Percentiles rank a stretch among this genome's conserved stretches.
Evolutionary conservation across 2,888 invertebrate genomes (phyloP).

Genomic region (Yponomeuta plumbellus): DNA sequence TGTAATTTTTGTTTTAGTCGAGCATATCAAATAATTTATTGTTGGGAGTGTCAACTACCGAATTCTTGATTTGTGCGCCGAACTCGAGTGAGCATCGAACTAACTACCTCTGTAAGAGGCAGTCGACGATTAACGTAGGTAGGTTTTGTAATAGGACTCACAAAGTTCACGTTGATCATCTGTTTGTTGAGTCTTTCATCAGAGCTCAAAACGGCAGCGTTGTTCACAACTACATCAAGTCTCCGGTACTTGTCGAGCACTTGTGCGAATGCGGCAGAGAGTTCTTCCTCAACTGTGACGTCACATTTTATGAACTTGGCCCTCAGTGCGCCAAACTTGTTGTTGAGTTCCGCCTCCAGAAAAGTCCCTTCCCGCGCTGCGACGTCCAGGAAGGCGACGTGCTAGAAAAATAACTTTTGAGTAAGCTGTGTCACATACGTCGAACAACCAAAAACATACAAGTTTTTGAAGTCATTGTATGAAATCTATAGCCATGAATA

Average conservation of each 20-base stretch:
- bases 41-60: too few species aligned
- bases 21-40: too few species aligned
- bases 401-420: constrained; percentile 40
- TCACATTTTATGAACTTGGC: constrained; percentile 69
- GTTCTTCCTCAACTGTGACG: constrained; percentile 49
- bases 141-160: constrained; percentile 44
- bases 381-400: constrained; percentile 60
- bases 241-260: constrained; percentile 57
- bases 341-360: constrained; percentile 49
- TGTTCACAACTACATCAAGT: constrained; percentile 59
- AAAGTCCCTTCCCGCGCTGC: constrained; percentile 49
- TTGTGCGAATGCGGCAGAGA: constrained; percentile 48
- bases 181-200: constrained; percentile 39
- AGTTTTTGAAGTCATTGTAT: too few species aligned
- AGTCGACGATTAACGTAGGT: too few species aligned
- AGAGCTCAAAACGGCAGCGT: constrained; percentile 48
- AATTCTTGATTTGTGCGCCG: too few species aligned
- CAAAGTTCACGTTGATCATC: constrained; percentile 62
- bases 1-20: too few species aligned
- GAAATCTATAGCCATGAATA: too few species aligned
- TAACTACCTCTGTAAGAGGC: too few species aligned
- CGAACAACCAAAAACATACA: too few species aligned
- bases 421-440: background rate
- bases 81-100: too few species aligned
- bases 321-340: constrained; percentile 57